These are phyloP conservation scores for Tridacna crocea DNA, from an alignment of 2,888 invertebrate genomes.

Conservation along the genomic window DNA sequence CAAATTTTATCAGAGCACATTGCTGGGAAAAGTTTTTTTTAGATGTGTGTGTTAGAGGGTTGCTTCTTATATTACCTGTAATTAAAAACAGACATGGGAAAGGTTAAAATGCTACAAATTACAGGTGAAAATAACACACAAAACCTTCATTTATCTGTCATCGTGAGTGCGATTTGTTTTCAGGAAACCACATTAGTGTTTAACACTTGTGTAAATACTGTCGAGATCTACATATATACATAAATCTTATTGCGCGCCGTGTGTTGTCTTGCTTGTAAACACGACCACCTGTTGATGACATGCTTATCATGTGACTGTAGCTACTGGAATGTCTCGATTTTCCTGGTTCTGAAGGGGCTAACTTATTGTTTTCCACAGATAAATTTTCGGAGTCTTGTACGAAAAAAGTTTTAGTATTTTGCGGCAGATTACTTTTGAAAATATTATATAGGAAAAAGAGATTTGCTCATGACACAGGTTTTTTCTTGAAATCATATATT, in stretches of 20 bases:
- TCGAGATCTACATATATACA: conserved; percentile 1
- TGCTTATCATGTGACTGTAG: background rate
- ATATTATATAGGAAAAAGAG: background rate
- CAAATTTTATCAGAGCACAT: too few species aligned
- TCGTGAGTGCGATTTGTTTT: background rate
- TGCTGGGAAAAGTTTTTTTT: too few species aligned
- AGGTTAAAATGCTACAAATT: too few species aligned
- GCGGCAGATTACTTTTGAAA: background rate
- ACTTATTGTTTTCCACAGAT: too few species aligned
- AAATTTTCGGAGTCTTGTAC: too few species aligned
- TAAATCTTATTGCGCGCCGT: background rate
- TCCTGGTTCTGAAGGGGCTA: too few species aligned
- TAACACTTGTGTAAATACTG: conserved; percentile 7
- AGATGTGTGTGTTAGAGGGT: too few species aligned
- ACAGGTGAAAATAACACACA: conserved; percentile 7
- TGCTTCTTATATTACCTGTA: too few species aligned
- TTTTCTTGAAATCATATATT: too few species aligned
- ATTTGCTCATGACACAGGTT: background rate
- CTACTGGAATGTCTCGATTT: too few species aligned
- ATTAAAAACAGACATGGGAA: too few species aligned
- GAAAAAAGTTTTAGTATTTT: background rate
- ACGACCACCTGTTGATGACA: conserved; percentile 6
- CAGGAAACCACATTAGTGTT: background rate
- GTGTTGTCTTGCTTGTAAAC: conserved; percentile 3
- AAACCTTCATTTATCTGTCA: background rate